Evolutionary conservation across 2,888 invertebrate genomes (phyloP).

Genomic region (Drosophila vallismaia): DNA sequence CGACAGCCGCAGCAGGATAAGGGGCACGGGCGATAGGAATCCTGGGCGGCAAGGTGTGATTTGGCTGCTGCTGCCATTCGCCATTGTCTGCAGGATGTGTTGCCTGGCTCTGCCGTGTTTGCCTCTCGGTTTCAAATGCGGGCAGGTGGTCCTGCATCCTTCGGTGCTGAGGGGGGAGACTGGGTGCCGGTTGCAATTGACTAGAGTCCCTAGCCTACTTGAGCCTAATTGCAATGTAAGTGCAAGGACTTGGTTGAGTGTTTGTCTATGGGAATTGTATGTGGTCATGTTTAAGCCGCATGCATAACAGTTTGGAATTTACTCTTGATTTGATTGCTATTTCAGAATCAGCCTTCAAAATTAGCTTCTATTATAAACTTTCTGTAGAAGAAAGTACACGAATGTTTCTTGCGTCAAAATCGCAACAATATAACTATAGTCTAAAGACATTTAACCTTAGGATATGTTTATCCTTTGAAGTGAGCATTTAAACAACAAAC

Average conservation of each 20-base stretch:
- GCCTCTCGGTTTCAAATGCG: conserved; percentile 54
- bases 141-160: conserved; percentile 60
- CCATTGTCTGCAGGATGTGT: conserved; percentile 41
- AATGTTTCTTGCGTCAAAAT: too few species aligned
- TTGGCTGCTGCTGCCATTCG: conserved; percentile 37
- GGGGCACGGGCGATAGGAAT: conserved; percentile 18
- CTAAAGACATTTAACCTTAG: too few species aligned
- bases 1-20: conserved; percentile 26
- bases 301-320: not conserved
- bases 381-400: too few species aligned
- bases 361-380: not conserved
- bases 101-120: conserved; percentile 23
- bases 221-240: conserved; percentile 47
- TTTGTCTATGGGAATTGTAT: conserved; percentile 4
- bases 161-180: not conserved
- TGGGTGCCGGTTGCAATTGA: conserved; percentile 20
- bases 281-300: conserved; percentile 3
- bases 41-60: conserved; percentile 70
- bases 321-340: not conserved
- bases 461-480: too few species aligned
- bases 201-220: conserved; percentile 31
- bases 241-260: conserved; percentile 5
- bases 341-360: not conserved
- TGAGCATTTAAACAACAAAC: too few species aligned
- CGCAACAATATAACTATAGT: too few species aligned